Evolutionary conservation across 2,888 invertebrate genomes (phyloP).

Genomic region (Aspidiotus rigidus): DNA sequence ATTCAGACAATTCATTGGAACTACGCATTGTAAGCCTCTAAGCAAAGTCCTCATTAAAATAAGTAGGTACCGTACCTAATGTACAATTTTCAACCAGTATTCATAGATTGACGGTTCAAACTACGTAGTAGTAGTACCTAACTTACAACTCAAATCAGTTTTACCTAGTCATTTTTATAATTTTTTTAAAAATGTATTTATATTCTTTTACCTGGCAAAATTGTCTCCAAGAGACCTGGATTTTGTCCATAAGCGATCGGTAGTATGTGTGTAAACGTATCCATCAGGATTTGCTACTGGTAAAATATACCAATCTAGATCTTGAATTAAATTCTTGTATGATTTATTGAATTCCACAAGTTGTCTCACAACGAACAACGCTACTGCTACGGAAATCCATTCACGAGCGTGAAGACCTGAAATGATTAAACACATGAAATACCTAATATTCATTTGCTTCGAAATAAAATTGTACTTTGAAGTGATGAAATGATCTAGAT

Average conservation of each 20-base stretch:
- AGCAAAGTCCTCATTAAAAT: too few species aligned
- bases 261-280: slow-evolving; percentile 72
- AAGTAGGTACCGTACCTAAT: too few species aligned
- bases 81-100: too few species aligned
- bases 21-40: too few species aligned
- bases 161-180: too few species aligned
- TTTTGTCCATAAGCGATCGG: slow-evolving; percentile 47
- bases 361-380: slow-evolving; percentile 63
- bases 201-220: not conserved
- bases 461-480: too few species aligned
- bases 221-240: slow-evolving; percentile 31
- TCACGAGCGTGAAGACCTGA: slow-evolving; percentile 76
- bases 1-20: too few species aligned
- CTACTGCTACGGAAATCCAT: slow-evolving; percentile 75
- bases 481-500: not conserved
- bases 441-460: too few species aligned
- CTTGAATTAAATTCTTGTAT: slow-evolving; percentile 40
- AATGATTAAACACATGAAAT: not conserved
- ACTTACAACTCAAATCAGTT: too few species aligned
- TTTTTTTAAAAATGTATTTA: too few species aligned
- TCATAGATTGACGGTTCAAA: too few species aligned
- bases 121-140: too few species aligned
- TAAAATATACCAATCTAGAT: slow-evolving; percentile 61
- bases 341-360: slow-evolving; percentile 60
- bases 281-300: slow-evolving; percentile 74